A percentile compares a stretch with the other conserved stretches of the same genome.
phyloP scores from a whole-genome alignment of 2,888 invertebrate species.

The Heliconius sara region DNA sequence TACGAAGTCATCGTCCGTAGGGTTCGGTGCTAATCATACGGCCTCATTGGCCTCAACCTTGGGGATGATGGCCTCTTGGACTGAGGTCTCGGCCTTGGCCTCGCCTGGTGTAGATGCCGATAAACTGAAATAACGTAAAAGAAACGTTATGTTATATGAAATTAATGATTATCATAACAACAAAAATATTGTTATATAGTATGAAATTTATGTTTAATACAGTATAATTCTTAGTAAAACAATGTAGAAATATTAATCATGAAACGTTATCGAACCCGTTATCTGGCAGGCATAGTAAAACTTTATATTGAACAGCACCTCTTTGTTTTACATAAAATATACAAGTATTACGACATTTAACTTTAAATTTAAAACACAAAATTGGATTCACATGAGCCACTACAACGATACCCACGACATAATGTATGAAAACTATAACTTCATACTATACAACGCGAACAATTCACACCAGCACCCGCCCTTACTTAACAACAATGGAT shows the following conservation, averaged over 20 bases:
- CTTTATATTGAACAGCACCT: background rate
- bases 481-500: background rate
- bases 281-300: background rate
- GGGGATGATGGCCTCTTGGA: slow-evolving; percentile 54
- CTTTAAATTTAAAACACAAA: background rate
- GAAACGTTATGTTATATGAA: background rate
- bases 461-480: background rate
- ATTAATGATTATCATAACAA: background rate
- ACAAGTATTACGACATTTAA: background rate
- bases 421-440: too few species aligned
- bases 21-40: slow-evolving; percentile 59
- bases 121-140: slow-evolving; percentile 56
- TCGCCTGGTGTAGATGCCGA: slow-evolving; percentile 53
- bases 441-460: background rate
- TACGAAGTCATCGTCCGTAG: slow-evolving; percentile 48
- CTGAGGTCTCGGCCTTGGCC: slow-evolving; percentile 49
- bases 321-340: background rate
- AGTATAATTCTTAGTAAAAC: background rate
- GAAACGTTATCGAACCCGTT: background rate
- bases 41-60: slow-evolving; percentile 61
- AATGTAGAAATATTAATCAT: background rate
- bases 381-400: background rate
- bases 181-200: background rate
- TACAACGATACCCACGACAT: too few species aligned
- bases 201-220: background rate